Conservation (phyloP, 1,140 invertebrate species). For the Drosophila burlai region DNA sequence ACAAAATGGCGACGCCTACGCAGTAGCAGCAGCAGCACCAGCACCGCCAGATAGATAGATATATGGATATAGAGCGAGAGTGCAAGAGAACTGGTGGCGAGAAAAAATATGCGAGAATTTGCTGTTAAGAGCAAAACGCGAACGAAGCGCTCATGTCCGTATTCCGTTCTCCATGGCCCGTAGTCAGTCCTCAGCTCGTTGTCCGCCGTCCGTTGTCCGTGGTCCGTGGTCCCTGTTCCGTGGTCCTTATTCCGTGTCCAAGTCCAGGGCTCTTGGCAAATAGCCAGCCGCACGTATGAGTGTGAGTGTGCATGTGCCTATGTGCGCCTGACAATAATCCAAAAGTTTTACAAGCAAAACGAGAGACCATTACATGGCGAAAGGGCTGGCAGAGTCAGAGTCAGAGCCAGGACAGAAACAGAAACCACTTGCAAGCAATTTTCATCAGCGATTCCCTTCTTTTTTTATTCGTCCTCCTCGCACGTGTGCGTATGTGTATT, state of each 20-base stretch:
- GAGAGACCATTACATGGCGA: conserved; percentile 75
- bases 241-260: conserved; percentile 35
- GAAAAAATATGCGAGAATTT: conserved; percentile 78
- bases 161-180: conserved; percentile 6
- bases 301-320: conserved; percentile 24
- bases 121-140: conserved; percentile 76
- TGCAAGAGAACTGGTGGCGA: conserved; percentile 37
- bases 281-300: conserved; percentile 51
- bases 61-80: conserved; percentile 35
- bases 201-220: neutral
- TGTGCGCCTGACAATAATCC: conserved; percentile 78
- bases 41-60: conserved; percentile 28
- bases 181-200: conserved; percentile 10
- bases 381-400: conserved; percentile 57
- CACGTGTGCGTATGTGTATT: neutral
- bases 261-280: conserved; percentile 71
- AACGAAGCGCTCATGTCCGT: conserved; percentile 46
- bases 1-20: conserved; percentile 77
- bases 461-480: conserved; percentile 8
- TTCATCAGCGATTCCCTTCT: conserved; percentile 73
- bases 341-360: conserved; percentile 84
- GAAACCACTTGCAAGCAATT: conserved; percentile 82
- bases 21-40: conserved; percentile 35
- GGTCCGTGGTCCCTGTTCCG: conserved; percentile 22
- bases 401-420: conserved; percentile 66